Percentiles rank a stretch among this genome's conserved stretches.
Conservation (phyloP, 2,797 vertebrate species). For the Distichodus sexfasciatus region DNA sequence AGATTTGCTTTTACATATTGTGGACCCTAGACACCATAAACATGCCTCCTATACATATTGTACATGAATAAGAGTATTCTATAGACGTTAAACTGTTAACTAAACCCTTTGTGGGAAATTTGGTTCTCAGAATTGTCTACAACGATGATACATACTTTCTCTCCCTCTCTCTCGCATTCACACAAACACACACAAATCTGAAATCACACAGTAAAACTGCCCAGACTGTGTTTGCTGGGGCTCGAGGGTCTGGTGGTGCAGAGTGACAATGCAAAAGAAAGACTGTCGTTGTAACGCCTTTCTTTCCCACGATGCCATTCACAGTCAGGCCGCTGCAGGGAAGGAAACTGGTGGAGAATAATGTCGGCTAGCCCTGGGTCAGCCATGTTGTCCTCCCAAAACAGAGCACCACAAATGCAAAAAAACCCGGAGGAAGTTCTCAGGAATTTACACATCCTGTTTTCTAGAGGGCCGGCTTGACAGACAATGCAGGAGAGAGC, state of each 20-base stretch:
- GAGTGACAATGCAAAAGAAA: slow-evolving; percentile 49
- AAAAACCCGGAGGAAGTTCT: slow-evolving; percentile 75
- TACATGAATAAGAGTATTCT: too few species aligned
- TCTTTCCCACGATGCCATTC: slow-evolving; percentile 75
- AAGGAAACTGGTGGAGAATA: slow-evolving; percentile 68
- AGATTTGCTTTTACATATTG: too few species aligned
- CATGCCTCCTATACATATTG: too few species aligned
- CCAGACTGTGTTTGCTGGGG: slow-evolving; percentile 36
- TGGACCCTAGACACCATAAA: too few species aligned
- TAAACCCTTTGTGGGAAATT: too few species aligned
- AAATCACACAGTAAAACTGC: slow-evolving; percentile 61
- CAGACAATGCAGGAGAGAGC: slow-evolving; percentile 56
- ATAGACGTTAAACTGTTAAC: too few species aligned
- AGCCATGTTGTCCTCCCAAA: slow-evolving; percentile 43
- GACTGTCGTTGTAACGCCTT: slow-evolving; percentile 54
- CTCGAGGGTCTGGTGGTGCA: slow-evolving; percentile 34
- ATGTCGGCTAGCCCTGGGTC: slow-evolving; percentile 52
- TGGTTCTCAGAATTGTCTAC: too few species aligned
- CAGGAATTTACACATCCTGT: slow-evolving; percentile 76
- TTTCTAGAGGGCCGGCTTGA: slow-evolving; percentile 59
- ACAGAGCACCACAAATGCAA: slow-evolving; percentile 54
- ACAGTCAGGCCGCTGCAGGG: slow-evolving; percentile 54
- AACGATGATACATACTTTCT: too few species aligned
- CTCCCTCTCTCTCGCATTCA: too few species aligned
- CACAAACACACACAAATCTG: slow-evolving; percentile 47